Conservation (phyloP, 2,797 vertebrate genomes). For the Trichosurus vulpecula region DNA sequence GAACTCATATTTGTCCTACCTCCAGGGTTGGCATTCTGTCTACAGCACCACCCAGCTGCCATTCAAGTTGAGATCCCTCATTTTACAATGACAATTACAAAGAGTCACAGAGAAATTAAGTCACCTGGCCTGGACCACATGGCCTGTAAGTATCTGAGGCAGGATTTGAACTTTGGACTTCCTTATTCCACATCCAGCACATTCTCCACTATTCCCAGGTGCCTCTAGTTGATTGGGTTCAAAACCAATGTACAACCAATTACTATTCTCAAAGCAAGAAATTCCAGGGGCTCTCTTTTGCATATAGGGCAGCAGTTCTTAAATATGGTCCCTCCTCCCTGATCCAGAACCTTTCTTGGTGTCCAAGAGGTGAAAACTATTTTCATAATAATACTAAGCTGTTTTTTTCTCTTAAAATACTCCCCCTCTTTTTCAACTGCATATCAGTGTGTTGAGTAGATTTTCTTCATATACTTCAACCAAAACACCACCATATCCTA, state of each 20-base stretch:
- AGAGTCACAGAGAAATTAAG: no score
- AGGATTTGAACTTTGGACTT: neutral
- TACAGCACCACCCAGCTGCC: no score
- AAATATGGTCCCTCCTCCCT: neutral
- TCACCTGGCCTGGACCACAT: no score
- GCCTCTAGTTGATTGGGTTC: neutral
- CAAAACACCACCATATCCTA: neutral
- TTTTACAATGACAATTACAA: no score
- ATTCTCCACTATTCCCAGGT: neutral
- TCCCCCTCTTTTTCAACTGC: neutral
- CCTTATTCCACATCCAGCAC: neutral
- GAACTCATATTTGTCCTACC: no score
- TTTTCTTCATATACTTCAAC: neutral
- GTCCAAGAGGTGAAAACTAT: neutral
- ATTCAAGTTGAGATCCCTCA: no score
- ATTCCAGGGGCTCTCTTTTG: neutral
- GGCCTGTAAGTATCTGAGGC: no score
- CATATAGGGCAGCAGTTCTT: neutral
- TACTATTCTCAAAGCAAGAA: neutral
- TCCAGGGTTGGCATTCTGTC: no score
- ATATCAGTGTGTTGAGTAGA: neutral
- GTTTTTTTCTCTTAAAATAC: neutral
- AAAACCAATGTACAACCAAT: neutral
- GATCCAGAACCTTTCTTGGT: neutral
- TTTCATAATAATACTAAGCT: slow-evolving; percentile 18